These are phyloP conservation scores for Ricordea florida DNA, from an alignment of 92 coral and sea anemone genomes.

Conservation along the genomic window DNA sequence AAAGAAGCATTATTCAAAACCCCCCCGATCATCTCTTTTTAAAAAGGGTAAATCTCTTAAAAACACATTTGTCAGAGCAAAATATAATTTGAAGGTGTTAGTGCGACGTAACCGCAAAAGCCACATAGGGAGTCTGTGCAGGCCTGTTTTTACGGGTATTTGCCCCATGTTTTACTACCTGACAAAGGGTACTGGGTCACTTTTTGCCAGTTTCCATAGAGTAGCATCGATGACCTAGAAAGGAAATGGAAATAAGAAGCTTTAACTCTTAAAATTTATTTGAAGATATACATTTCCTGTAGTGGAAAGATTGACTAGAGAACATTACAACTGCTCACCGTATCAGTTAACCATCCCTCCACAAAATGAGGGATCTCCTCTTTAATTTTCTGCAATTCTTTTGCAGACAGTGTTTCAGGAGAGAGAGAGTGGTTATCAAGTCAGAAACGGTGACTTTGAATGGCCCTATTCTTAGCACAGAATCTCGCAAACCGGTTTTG, in stretches of 20 bases:
- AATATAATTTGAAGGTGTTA: too few relatives aligned
- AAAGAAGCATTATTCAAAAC: too few relatives aligned
- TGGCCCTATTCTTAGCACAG: not conserved
- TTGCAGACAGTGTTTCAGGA: constrained; percentile 12
- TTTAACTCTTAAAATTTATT: not conserved
- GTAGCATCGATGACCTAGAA: constrained; percentile 52
- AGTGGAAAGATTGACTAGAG: not conserved
- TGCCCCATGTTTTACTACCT: constrained; percentile 34
- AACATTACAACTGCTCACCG: constrained; percentile 12
- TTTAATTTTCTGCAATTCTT: constrained; percentile 11
- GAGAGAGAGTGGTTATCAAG: constrained; percentile 32
- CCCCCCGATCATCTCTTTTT: too few relatives aligned
- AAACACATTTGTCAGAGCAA: too few relatives aligned
- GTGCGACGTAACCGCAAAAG: too few relatives aligned
- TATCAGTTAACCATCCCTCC: constrained; percentile 63
- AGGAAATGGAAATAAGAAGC: not conserved
- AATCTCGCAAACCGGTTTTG: not conserved
- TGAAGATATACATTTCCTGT: not conserved
- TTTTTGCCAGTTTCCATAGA: constrained; percentile 37
- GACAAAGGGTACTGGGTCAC: constrained; percentile 45
- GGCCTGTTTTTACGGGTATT: too few relatives aligned
- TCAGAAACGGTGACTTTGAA: not conserved
- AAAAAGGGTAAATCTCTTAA: too few relatives aligned
- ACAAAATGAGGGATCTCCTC: constrained; percentile 10
- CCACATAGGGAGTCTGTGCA: too few relatives aligned